These are phyloP conservation scores for Boulengeromyrus knoepffleri DNA, from an alignment of 2,113 vertebrate species.

Conservation along the genomic window DNA sequence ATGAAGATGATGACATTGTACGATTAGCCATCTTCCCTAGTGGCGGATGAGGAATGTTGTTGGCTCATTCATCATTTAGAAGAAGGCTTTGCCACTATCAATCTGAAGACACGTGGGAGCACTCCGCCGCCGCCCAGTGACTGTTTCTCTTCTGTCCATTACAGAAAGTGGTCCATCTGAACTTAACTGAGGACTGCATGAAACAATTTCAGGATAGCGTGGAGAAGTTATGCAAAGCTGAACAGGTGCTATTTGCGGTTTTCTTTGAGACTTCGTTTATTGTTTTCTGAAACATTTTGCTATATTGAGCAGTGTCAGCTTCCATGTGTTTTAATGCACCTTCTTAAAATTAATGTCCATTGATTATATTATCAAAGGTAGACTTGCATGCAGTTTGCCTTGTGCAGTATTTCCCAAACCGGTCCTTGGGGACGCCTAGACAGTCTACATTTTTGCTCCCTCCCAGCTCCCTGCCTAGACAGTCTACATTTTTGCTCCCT, in stretches of 20 bases:
- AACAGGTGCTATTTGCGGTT: constrained; percentile 72
- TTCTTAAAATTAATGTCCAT: neutral
- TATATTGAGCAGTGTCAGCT: neutral
- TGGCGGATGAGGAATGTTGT: neutral
- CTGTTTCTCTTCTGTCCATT: constrained; percentile 33
- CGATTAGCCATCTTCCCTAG: neutral
- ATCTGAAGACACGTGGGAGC: neutral
- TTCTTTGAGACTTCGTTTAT: neutral
- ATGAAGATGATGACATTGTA: neutral
- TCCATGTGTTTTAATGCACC: neutral
- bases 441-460: neutral
- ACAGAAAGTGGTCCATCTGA: constrained; percentile 86
- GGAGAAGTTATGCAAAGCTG: constrained; percentile 92
- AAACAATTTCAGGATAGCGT: constrained; percentile 69
- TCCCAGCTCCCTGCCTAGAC: neutral
- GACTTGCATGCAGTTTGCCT: neutral
- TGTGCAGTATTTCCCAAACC: neutral
- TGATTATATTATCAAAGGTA: neutral
- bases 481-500: neutral
- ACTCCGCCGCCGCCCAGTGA: neutral
- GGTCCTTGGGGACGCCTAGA: neutral
- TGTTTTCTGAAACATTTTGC: neutral
- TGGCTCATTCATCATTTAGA: neutral
- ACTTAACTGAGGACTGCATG: constrained; percentile 93
- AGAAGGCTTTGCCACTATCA: too few species aligned